Conservation (phyloP, 2,797 vertebrate genomes). For the Psittacula echo region DNA sequence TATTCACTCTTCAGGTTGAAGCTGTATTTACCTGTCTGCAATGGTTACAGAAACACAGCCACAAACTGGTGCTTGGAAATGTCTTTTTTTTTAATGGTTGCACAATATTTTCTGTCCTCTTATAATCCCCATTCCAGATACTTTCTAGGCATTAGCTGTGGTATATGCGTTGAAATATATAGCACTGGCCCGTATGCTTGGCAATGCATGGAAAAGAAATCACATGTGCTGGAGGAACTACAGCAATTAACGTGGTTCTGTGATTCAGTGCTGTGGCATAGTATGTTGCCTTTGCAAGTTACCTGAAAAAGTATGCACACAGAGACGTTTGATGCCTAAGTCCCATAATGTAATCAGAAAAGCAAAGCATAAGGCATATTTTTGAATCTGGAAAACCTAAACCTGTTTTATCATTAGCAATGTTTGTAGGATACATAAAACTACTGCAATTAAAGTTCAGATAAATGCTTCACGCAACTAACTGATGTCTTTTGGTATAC, state of each 20-base stretch:
- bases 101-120: neutral
- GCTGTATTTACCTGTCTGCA: neutral
- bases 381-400: neutral
- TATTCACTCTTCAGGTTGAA: neutral
- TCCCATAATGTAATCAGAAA: neutral
- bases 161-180: neutral
- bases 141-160: neutral
- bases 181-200: neutral
- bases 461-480: neutral
- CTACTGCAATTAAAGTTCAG: neutral
- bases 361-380: neutral
- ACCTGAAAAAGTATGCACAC: neutral
- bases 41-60: neutral
- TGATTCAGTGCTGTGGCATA: neutral
- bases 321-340: neutral
- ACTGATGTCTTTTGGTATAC: neutral
- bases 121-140: neutral
- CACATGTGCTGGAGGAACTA: neutral
- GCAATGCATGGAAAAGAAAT: neutral
- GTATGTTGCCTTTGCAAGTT: neutral
- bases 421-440: neutral
- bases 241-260: neutral
- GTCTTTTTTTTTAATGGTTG: neutral
- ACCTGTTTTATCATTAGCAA: neutral
- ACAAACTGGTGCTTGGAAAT: neutral